Percentiles rank a stretch among this genome's conserved stretches.
Evolutionary conservation across 2,113 vertebrate species (phyloP).

Genomic region (Mandrillus leucophaeus): DNA sequence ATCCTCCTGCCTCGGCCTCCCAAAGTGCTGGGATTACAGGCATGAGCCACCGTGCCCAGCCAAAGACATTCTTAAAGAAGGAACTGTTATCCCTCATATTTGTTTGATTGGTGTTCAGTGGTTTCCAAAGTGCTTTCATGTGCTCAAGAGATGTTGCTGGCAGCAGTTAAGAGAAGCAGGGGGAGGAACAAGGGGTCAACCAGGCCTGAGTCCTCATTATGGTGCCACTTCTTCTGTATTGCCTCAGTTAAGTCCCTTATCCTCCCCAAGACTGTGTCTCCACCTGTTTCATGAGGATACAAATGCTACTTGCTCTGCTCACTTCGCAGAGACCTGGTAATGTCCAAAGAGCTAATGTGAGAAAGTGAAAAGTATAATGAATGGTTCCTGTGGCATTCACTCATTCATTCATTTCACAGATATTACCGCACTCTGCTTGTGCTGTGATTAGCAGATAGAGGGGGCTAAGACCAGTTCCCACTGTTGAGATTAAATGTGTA

Average conservation of each 20-base stretch:
- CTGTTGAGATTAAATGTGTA: neutral
- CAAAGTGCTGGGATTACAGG: no score
- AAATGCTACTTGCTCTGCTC: neutral
- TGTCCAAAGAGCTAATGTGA: neutral
- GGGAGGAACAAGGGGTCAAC: neutral
- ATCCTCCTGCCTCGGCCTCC: no score
- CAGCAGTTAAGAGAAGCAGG: neutral
- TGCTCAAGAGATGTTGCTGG: neutral
- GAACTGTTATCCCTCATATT: neutral
- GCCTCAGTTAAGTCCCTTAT: neutral
- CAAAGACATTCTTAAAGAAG: constrained; percentile 29
- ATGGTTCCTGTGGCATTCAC: neutral
- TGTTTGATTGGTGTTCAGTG: neutral
- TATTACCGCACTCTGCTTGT: neutral
- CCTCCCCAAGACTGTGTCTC: neutral
- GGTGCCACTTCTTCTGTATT: neutral
- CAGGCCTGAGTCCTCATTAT: neutral
- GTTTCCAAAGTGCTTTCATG: constrained; percentile 24
- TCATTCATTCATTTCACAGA: constrained; percentile 19
- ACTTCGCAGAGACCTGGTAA: neutral
- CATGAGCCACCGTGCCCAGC: no score
- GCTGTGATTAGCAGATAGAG: neutral
- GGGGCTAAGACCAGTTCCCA: neutral
- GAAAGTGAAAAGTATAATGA: neutral
- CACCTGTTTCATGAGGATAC: neutral